Evolutionary conservation across 2,797 vertebrate genomes (phyloP), one percentile per base, ranked within the genome.

Genomic region (Monodelphis domestica): DNA sequence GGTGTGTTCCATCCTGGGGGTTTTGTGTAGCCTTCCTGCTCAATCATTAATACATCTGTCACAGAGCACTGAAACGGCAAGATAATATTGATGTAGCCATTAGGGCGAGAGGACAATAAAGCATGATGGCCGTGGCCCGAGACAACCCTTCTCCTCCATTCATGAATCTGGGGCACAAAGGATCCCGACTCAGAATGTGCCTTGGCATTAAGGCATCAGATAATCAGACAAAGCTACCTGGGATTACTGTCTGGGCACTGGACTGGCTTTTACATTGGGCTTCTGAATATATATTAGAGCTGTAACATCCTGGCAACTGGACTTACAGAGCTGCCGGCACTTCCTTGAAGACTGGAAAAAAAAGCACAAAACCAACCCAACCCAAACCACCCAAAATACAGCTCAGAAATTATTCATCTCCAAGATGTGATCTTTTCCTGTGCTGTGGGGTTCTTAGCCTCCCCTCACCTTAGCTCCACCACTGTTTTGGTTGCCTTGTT

Each of bases 21-120:
- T 56, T 17, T 52, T 91, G 92, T 21, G 1, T 5, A 38, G 96
- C 95, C 88, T 87, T 1, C 3, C 55, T 89, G 54, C 87, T 0
- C 21, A 9, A 26, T 89, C 97, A 59, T 97, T 97, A 96, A 95
- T 98, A 70, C 84, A 50, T 53, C 97, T 98, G 98, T 98, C 98
- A 95, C 91, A 33, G 91, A 93, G 91, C 84, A 59, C 5, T 17
- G 91, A 11, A 89, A 91, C 17, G 38, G n/a, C 1, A 33, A 95
- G 89, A 24, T 97, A 96, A 97, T 96, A 97, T 96, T 94, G 96
- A 97, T 95, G 96, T 38, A 91, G 95, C 97, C 98, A 95, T 93
- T 95, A 97, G 95, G 94, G 95, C 0, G 2, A 24, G 2, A 87
- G 90, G 90, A 87, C 33, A 55, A 51, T 45, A 15, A 29, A 90